A percentile compares a stretch with the other conserved stretches of the same genome.
Conservation (phyloP, 2,113 vertebrate species). For the Gallinago media region DNA sequence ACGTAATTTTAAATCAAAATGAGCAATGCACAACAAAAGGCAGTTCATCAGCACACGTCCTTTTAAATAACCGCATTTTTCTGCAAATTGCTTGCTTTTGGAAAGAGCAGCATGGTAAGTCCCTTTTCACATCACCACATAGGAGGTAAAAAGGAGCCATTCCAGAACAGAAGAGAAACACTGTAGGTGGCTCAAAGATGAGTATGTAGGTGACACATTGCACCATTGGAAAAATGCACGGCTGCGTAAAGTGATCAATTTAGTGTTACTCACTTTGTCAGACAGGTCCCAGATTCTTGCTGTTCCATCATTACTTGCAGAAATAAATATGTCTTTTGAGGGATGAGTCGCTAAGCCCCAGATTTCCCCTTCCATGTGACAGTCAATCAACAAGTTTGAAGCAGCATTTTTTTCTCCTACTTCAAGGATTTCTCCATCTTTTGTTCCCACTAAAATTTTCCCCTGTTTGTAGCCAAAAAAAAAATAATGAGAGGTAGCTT, state of each 20-base stretch:
- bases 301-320: conserved; percentile 93
- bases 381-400: conserved; percentile 94
- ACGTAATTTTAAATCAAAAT: not conserved
- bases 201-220: rapidly evolving
- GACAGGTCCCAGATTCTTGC: conserved; percentile 95
- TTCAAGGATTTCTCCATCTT: conserved; percentile 97
- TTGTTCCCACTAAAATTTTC: conserved; percentile 96
- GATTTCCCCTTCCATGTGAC: conserved; percentile 94
- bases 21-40: not conserved
- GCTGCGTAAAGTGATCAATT: not conserved
- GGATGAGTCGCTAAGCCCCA: conserved; percentile 96
- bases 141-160: not conserved
- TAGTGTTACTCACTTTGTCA: conserved; percentile 85
- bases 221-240: not conserved
- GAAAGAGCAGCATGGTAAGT: not conserved
- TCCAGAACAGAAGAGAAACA: not conserved
- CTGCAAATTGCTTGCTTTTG: not conserved
- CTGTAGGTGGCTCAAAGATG: not conserved
- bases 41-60: not conserved
- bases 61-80: not conserved
- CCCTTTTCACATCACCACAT: rapidly evolving
- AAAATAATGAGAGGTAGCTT: not conserved
- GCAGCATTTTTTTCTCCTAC: conserved; percentile 98
- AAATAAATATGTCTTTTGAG: conserved; percentile 92
- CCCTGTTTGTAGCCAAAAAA: conserved; percentile 78